Percentiles rank a stretch among this genome's conserved stretches.
Conservation (phyloP, 1,140 invertebrate species). For the Rhyacophila brunnea region DNA sequence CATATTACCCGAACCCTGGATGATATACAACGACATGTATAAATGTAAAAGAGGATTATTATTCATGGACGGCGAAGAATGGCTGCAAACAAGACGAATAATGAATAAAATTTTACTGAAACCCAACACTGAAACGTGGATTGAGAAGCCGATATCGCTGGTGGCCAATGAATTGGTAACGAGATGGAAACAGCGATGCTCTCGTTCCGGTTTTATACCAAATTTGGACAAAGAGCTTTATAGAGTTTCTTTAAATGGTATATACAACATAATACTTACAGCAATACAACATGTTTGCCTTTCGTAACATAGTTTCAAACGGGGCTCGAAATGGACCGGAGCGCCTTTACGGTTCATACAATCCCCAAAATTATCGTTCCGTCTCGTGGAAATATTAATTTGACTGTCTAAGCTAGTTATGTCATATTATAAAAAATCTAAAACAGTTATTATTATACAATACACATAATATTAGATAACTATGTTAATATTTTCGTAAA, state of each 20-base stretch:
- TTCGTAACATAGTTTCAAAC: neutral
- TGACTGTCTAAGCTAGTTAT: too few species aligned
- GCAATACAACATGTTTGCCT: neutral
- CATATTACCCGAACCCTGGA: conserved; percentile 80
- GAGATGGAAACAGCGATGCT: conserved; percentile 46
- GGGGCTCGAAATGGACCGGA: too few species aligned
- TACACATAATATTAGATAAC: too few species aligned
- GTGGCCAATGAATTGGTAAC: conserved; percentile 50
- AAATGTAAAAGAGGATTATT: conserved; percentile 74
- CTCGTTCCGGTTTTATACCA: conserved; percentile 39
- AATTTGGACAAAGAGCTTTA: conserved; percentile 71
- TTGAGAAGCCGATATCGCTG: conserved; percentile 52
- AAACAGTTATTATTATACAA: too few species aligned
- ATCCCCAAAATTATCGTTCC: too few species aligned
- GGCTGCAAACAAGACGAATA: conserved; percentile 66
- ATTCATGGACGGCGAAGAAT: conserved; percentile 85
- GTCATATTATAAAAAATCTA: too few species aligned
- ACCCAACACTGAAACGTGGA: conserved; percentile 47
- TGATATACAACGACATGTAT: conserved; percentile 71
- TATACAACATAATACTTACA: conserved; percentile 30
- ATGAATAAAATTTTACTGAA: conserved; percentile 73
- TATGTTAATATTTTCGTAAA: too few species aligned
- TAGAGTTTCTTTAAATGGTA: conserved; percentile 73
- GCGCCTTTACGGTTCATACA: too few species aligned
- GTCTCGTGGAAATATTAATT: too few species aligned